Percentiles rank a stretch among this genome's conserved stretches.
Conservation (phyloP, 2,888 invertebrate genomes). For the Coleophora flavipennella region DNA sequence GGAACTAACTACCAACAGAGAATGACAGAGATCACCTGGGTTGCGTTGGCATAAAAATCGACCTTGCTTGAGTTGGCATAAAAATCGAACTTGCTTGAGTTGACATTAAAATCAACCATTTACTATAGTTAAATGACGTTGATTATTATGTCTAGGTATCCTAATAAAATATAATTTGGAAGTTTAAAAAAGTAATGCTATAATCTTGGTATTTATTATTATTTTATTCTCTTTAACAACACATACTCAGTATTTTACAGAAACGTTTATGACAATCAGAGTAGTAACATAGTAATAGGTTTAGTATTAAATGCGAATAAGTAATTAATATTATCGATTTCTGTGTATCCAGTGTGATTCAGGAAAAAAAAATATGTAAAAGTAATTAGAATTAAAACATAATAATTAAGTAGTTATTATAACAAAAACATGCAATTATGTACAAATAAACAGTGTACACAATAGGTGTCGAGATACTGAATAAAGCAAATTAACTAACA, state of each 20-base stretch:
- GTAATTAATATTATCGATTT: conserved; percentile 42
- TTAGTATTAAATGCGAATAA: conserved; percentile 66
- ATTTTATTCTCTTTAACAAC: conserved; percentile 72
- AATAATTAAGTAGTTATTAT: background rate
- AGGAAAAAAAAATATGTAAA: conserved; percentile 24
- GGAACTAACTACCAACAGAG: too few relatives aligned
- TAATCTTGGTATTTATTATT: conserved; percentile 65
- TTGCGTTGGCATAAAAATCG: too few relatives aligned
- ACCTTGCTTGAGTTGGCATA: too few relatives aligned
- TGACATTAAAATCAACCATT: too few relatives aligned
- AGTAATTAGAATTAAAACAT: conserved; percentile 20
- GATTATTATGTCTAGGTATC: too few relatives aligned
- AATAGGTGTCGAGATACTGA: conserved; percentile 1
- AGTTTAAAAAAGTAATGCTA: conserved; percentile 25
- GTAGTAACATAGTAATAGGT: conserved; percentile 66
- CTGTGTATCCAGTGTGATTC: conserved; percentile 40
- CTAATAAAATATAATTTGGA: too few relatives aligned
- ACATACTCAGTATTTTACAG: conserved; percentile 74
- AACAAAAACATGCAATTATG: background rate
- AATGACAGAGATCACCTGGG: too few relatives aligned
- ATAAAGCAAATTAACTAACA: conserved; percentile 60
- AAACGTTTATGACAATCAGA: conserved; percentile 73
- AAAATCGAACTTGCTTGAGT: too few relatives aligned
- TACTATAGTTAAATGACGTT: too few relatives aligned
- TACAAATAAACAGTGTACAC: background rate